These are phyloP conservation scores for Smithornis capensis DNA, from an alignment of 2,113 vertebrate species.

Conservation along the genomic window DNA sequence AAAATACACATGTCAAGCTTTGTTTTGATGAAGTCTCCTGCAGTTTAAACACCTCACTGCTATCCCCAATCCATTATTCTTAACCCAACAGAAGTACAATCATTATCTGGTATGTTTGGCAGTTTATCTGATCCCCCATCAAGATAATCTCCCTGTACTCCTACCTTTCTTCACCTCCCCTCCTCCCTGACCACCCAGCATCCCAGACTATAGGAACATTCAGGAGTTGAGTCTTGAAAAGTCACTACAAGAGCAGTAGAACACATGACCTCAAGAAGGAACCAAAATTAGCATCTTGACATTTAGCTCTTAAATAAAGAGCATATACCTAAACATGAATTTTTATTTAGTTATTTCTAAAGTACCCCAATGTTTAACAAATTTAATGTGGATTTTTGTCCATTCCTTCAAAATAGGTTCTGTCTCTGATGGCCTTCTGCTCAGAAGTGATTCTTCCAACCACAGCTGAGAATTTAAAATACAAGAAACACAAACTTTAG, in stretches of 20 bases:
- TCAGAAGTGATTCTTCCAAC: neutral
- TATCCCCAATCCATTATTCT: neutral
- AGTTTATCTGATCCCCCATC: neutral
- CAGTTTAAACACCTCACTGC: neutral
- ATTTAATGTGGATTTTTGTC: neutral
- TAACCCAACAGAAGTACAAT: neutral
- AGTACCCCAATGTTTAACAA: neutral
- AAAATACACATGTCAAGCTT: accelerated
- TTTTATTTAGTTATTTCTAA: neutral
- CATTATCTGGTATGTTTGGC: neutral
- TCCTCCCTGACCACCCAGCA: neutral
- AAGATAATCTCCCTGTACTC: neutral
- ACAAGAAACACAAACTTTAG: neutral
- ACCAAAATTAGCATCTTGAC: neutral
- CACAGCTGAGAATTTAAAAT: neutral
- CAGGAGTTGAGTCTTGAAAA: neutral
- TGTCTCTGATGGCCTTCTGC: neutral
- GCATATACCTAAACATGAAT: accelerated
- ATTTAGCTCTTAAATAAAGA: neutral
- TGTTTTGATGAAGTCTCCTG: neutral
- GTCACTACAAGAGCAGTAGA: neutral
- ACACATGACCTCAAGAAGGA: neutral
- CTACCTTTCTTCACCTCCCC: neutral
- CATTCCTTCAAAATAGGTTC: neutral
- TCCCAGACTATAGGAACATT: neutral